These are phyloP conservation scores for Neostethus bicornis DNA, from an alignment of 2,797 vertebrate species.

Conservation along the genomic window DNA sequence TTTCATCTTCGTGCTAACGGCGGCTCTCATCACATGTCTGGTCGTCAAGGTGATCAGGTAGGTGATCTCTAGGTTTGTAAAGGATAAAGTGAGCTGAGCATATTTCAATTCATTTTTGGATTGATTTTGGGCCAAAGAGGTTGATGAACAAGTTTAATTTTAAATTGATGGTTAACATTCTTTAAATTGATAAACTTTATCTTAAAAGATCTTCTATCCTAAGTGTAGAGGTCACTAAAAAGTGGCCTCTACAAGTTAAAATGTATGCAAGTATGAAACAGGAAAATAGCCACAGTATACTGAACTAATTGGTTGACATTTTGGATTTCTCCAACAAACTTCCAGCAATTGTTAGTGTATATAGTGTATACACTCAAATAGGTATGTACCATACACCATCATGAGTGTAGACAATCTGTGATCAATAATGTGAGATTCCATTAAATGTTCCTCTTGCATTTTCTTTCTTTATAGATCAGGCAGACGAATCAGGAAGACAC, in stretches of 20 bases:
- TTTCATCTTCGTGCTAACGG: conserved; percentile 85
- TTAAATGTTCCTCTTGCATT: conserved; percentile 1
- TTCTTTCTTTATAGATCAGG: conserved; percentile 81
- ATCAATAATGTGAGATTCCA: conserved; percentile 4
- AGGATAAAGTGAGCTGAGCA: no score
- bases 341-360: no score
- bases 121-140: no score
- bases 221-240: no score
- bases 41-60: conserved; percentile 91
- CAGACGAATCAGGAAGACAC: conserved; percentile 89
- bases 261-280: not conserved
- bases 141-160: no score
- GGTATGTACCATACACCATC: not conserved
- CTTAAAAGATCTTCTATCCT: no score
- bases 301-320: not conserved
- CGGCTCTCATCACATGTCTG: conserved; percentile 86
- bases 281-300: not conserved
- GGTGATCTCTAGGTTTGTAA: not conserved
- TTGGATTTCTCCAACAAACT: not conserved
- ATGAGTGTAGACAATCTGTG: conserved; percentile 3
- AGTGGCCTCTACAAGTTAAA: not conserved
- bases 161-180: no score
- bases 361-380: not conserved
- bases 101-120: no score
- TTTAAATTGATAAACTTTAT: no score